phyloP scores from a whole-genome alignment of 2,888 invertebrate species.

The Amphipyra berbera region DNA sequence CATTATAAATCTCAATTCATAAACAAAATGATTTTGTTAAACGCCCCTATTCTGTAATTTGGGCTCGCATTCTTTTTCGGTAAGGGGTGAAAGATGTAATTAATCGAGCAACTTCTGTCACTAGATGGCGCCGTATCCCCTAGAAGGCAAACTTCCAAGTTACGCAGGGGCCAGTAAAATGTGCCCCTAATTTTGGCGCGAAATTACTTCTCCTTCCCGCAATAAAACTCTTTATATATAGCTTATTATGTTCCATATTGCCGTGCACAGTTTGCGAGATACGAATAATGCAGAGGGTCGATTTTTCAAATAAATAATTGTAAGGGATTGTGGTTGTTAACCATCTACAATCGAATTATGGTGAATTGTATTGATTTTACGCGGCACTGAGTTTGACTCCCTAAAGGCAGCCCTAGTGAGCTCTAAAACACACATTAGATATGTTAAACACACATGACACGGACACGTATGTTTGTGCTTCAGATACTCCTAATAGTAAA shows the following conservation, averaged over 20 bases:
- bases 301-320: slow-evolving; percentile 83
- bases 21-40: slow-evolving; percentile 75
- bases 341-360: slow-evolving; percentile 78
- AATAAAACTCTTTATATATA: slow-evolving; percentile 62
- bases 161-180: slow-evolving; percentile 69
- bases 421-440: slow-evolving; percentile 4
- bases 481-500: too few relatives aligned
- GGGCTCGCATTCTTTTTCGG: slow-evolving; percentile 69
- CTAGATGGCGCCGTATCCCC: slow-evolving; percentile 64
- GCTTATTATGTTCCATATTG: slow-evolving; percentile 57
- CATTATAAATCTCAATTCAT: slow-evolving; percentile 54
- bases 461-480: not conserved
- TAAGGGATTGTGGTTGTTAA: slow-evolving; percentile 81
- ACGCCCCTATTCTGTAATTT: slow-evolving; percentile 71
- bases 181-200: slow-evolving; percentile 74
- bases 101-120: slow-evolving; percentile 86
- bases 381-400: slow-evolving; percentile 35
- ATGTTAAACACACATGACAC: slow-evolving; percentile 4
- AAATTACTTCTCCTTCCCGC: slow-evolving; percentile 53
- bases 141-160: slow-evolving; percentile 51
- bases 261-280: slow-evolving; percentile 44
- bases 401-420: not conserved
- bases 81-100: slow-evolving; percentile 84
- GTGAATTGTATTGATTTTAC: slow-evolving; percentile 68
- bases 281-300: slow-evolving; percentile 74